Conservation (phyloP, 2,888 invertebrate genomes). For the Amphipyra tragopoginis region DNA sequence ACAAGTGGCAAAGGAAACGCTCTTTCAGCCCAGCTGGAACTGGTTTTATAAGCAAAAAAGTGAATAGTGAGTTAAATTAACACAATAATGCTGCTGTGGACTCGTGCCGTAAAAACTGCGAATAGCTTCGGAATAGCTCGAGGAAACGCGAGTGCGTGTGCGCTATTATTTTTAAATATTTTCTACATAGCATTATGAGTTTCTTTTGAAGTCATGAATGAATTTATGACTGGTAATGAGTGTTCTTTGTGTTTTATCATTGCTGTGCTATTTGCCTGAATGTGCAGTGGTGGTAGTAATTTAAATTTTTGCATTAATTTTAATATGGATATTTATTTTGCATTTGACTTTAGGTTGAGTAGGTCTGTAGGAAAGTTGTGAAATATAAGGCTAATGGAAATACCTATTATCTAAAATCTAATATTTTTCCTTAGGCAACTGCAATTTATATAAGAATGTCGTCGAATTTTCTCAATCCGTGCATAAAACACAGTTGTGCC, state of each 20-base stretch:
- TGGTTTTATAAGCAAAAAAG: conserved; percentile 44
- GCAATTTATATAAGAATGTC: no score
- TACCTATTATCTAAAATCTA: not conserved
- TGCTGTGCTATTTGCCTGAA: conserved; percentile 11
- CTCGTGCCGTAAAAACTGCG: conserved; percentile 62
- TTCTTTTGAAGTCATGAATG: conserved; percentile 47
- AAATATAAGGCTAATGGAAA: not conserved
- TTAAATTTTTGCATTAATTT: conserved; percentile 3
- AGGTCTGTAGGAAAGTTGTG: not conserved
- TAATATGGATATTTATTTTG: conserved; percentile 5
- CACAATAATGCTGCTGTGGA: conserved; percentile 56
- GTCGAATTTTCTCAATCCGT: no score
- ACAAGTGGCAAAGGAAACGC: conserved; percentile 48
- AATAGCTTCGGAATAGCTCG: conserved; percentile 62
- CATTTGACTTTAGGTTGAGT: not conserved
- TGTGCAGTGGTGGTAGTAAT: not conserved
- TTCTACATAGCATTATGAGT: conserved; percentile 29
- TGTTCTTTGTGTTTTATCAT: conserved; percentile 25
- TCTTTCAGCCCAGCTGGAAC: conserved; percentile 42
- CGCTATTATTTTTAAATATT: conserved; percentile 48
- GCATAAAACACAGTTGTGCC: no score
- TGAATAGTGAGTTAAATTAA: conserved; percentile 55
- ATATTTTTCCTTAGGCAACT: no score
- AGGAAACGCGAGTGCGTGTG: conserved; percentile 41
- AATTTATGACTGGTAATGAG: conserved; percentile 39